Percentiles rank a stretch among this genome's conserved stretches.
Evolutionary conservation across 2,113 vertebrate species (phyloP).

Genomic region (Egretta garzetta): DNA sequence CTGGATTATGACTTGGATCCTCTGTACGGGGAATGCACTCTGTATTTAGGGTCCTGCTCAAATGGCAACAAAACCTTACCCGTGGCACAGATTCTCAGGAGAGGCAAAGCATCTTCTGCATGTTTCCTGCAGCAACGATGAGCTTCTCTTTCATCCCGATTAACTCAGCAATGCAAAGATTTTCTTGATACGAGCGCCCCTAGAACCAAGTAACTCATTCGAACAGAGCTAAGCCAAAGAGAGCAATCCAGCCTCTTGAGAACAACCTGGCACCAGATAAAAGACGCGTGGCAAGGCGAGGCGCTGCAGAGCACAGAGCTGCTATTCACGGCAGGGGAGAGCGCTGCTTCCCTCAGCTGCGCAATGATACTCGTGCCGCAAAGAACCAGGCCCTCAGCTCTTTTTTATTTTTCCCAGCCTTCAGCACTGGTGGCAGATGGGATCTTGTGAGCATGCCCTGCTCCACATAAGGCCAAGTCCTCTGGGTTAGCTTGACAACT

Average conservation of each 20-base stretch:
- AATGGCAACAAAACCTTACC: not conserved
- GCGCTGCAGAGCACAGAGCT: not conserved
- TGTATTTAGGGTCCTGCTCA: not conserved
- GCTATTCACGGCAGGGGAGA: not conserved
- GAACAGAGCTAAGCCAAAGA: not conserved
- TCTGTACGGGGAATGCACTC: not conserved
- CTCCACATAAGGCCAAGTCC: not conserved
- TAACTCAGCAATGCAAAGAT: not conserved
- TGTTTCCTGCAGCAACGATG: not conserved
- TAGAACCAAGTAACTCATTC: not conserved
- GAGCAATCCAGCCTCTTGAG: not conserved
- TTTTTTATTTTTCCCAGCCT: not conserved
- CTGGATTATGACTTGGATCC: not conserved
- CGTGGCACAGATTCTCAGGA: not conserved
- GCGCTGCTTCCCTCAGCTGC: not conserved
- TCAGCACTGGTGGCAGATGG: not conserved
- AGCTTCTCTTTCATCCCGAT: not conserved
- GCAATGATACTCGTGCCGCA: fast-evolving
- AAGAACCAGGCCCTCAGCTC: not conserved
- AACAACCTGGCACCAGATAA: not conserved
- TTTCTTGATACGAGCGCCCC: not conserved
- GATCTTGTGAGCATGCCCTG: not conserved
- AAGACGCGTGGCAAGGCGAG: not conserved
- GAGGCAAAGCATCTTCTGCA: not conserved
- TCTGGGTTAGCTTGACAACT: not conserved